Evolutionary conservation across 2,888 invertebrate species (phyloP).

Genomic region (Ophion ventricosus): DNA sequence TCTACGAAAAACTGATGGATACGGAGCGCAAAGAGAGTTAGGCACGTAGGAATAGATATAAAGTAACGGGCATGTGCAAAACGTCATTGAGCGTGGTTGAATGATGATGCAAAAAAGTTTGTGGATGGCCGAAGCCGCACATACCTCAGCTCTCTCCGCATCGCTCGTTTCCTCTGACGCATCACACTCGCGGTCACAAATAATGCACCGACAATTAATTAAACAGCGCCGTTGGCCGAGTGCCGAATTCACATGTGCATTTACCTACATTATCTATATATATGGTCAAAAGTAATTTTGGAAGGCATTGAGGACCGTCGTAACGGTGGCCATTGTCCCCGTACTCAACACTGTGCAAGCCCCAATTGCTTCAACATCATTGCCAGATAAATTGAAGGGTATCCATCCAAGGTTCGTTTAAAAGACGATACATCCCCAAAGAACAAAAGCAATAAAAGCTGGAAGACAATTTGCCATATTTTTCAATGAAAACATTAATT

Average conservation of each 20-base stretch:
- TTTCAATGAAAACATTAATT: too few relatives aligned
- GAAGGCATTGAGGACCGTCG: not conserved
- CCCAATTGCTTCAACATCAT: not conserved
- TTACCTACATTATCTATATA: not conserved
- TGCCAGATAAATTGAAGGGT: not conserved
- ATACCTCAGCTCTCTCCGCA: not conserved
- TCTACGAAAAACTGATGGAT: not conserved
- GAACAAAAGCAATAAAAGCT: too few relatives aligned
- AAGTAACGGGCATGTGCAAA: constrained; percentile 4
- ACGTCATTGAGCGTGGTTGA: constrained; percentile 56
- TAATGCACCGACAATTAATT: constrained; percentile 75
- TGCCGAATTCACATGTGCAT: constrained; percentile 45
- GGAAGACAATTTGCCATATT: too few relatives aligned
- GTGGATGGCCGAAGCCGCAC: constrained; percentile 18
- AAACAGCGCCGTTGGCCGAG: constrained; percentile 67
- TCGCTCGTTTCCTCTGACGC: constrained; percentile 35
- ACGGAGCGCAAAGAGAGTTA: not conserved
- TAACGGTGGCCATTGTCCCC: not conserved
- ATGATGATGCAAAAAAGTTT: constrained; percentile 33
- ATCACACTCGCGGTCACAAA: constrained; percentile 70
- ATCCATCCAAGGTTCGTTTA: not conserved
- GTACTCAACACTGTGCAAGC: not conserved
- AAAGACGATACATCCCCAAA: not conserved
- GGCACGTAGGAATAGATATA: not conserved
- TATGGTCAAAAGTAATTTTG: not conserved